Evolutionary conservation across 2,888 invertebrate species (phyloP), one percentile per base, ranked within the genome.

Genomic region (Cheilosia vulpina): DNA sequence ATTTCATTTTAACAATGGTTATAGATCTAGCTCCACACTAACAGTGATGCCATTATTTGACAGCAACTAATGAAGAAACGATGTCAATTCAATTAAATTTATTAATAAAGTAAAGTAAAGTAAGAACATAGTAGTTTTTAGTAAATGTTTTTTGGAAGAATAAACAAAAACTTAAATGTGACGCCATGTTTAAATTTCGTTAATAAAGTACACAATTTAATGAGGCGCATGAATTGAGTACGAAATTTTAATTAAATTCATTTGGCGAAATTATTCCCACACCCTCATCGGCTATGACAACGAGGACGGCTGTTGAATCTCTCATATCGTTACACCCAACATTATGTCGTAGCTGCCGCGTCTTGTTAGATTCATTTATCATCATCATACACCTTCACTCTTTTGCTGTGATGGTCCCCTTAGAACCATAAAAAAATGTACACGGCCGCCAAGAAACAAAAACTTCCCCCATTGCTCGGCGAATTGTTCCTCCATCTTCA

Each of bases 231-330:
- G 71, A 78, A 69, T 78, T 47, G 62, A 63, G 50, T 62, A 17
- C 27, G 62, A 72, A 78, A 78, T 78, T 52, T 83, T 73, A 72
- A 78, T 73, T 62, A 73, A 78, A 78, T 62, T 73, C 83, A 78
- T 78, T 73, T 72, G 62, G 62, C 45, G 34, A 78, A 69, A 68
- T 72, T 68, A 38, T 31, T 52, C 50, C n/a, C 50, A 34, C 50
- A 55, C 57, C 38, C 41, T 55, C 47, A 38, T 13, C 13, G 13
- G 13, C 43, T 50, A 41, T 43, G n/a, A 43, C 53, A 47, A 38
- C 2, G 19, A 52, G 21, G 58, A 68, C 55, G 62, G 41, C 58
- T 72, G 65, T 52, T 43, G 52, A 72, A 72, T 72, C 43, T 53
- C 55, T 69, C 79, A 62, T 65, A 53, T 53, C 27, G 45, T 27